Evolutionary conservation across 2,888 invertebrate species (phyloP).

Genomic region (Stenichneumon culpator): DNA sequence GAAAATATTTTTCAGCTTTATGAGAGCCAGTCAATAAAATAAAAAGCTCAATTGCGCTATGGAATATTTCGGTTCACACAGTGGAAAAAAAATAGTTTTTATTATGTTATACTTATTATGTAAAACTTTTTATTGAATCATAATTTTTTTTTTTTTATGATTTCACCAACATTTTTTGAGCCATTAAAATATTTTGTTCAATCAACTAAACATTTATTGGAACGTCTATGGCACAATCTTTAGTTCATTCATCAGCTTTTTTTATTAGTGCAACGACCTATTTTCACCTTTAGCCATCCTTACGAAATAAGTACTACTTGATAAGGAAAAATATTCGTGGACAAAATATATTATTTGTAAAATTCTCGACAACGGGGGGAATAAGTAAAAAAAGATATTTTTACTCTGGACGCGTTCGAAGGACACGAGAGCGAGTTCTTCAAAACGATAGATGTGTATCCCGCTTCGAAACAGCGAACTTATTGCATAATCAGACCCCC

Average conservation of each 20-base stretch:
- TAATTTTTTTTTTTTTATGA: no score
- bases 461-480: conserved; percentile 22
- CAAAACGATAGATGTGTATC: not conserved
- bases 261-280: not conserved
- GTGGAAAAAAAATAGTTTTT: no score
- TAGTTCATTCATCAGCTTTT: no score
- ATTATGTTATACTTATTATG: no score
- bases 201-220: no score
- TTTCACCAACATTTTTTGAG: no score
- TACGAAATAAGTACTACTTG: not conserved
- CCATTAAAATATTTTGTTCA: no score
- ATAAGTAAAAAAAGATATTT: not conserved
- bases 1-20: conserved; percentile 72
- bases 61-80: not conserved
- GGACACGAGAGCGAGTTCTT: not conserved
- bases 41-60: not conserved
- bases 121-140: no score
- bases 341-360: not conserved
- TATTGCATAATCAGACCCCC: conserved; percentile 77
- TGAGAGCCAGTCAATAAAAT: not conserved
- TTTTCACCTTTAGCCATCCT: not conserved
- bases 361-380: not conserved
- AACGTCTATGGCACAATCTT: no score
- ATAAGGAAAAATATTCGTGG: not conserved
- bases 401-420: conserved; percentile 6